Conservation (phyloP, 2,888 invertebrate species). For the Pyralis farinalis region DNA sequence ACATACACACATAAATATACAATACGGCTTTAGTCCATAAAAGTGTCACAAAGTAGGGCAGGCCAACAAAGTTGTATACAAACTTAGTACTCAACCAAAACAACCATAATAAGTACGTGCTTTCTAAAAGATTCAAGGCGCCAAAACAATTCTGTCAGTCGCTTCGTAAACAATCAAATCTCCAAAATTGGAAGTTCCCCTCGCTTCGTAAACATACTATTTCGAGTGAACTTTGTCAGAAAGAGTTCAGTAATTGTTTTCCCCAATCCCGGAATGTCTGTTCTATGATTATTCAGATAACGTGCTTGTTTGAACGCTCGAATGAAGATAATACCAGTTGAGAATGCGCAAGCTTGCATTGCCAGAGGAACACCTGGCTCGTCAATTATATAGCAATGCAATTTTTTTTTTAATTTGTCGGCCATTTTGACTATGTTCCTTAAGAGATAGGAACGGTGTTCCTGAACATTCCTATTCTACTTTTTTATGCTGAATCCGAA, state of each 20-base stretch:
- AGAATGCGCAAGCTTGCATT: too few species aligned
- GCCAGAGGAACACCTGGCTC: too few species aligned
- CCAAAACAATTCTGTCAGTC: constrained; percentile 17
- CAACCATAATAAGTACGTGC: constrained; percentile 5
- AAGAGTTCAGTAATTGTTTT: constrained; percentile 34
- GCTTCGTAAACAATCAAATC: constrained; percentile 26
- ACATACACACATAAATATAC: not conserved
- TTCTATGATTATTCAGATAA: constrained; percentile 30
- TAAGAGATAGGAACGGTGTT: too few species aligned
- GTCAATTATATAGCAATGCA: too few species aligned
- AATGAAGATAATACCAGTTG: too few species aligned
- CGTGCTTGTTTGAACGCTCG: constrained; percentile 11
- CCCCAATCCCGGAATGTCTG: constrained; percentile 22
- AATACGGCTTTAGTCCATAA: not conserved
- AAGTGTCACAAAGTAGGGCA: not conserved
- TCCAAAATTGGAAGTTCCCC: constrained; percentile 24
- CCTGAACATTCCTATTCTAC: too few species aligned
- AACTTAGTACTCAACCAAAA: constrained; percentile 1
- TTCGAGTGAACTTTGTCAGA: constrained; percentile 27
- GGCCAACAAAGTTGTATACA: not conserved
- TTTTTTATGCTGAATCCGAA: too few species aligned
- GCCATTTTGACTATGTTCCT: too few species aligned
- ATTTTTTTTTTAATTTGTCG: too few species aligned
- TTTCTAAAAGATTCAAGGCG: constrained; percentile 14
- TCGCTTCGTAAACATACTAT: constrained; percentile 29